phyloP scores from a whole-genome alignment of 2,797 vertebrate genomes.

The Neopelma chrysocephalum region DNA sequence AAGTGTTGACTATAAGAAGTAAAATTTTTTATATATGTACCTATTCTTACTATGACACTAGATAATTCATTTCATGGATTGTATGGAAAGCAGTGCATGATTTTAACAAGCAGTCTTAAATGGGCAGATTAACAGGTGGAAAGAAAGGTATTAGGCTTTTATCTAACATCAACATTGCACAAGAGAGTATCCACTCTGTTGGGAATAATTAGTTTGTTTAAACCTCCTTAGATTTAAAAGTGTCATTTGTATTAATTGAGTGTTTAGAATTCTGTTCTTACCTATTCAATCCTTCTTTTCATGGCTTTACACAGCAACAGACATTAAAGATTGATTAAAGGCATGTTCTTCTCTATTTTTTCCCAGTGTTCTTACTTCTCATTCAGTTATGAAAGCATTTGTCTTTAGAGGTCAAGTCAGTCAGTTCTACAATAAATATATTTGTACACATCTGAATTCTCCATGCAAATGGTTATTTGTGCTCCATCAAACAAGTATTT shows the following conservation, averaged over 20 bases:
- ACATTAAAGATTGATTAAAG: background rate
- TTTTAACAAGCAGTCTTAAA: background rate
- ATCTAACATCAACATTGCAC: background rate
- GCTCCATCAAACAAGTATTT: background rate
- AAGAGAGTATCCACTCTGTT: background rate
- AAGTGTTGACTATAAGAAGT: background rate
- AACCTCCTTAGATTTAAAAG: conserved; percentile 7
- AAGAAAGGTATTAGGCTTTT: background rate
- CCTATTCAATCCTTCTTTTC: background rate
- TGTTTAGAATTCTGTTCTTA: background rate
- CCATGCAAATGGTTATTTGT: background rate
- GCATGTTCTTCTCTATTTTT: background rate
- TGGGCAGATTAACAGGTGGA: background rate
- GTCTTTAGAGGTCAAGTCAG: background rate
- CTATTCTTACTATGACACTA: background rate
- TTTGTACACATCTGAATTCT: background rate
- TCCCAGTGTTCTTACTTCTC: background rate
- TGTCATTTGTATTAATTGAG: background rate
- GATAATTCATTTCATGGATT: background rate
- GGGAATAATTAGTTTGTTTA: conserved; percentile 25
- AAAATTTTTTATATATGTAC: background rate
- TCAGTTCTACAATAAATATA: background rate
- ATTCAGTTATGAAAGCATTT: background rate
- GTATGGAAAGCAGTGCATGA: background rate
- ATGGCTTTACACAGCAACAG: background rate